These are phyloP conservation scores for Drosophila pseudoobscura DNA, from an alignment of 1,140 invertebrate genomes.

Conservation along the genomic window DNA sequence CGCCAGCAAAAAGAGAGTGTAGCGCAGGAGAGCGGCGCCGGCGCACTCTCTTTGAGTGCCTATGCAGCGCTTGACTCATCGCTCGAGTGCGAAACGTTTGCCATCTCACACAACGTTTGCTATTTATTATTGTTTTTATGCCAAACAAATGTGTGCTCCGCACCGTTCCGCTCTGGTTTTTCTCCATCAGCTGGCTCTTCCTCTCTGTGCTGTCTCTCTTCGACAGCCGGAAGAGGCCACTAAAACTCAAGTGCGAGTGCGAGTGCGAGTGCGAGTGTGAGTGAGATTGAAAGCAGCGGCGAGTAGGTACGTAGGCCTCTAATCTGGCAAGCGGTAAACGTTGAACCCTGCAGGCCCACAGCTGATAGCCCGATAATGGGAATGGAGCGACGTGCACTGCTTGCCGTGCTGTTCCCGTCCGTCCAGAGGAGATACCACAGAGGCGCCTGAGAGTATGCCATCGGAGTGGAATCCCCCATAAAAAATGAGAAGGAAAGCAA, in stretches of 20 bases:
- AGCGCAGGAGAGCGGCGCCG: slow-evolving; percentile 28
- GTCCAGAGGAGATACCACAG: neutral
- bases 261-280: slow-evolving; percentile 5
- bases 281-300: no score
- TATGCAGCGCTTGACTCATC: slow-evolving; percentile 18
- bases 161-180: neutral
- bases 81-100: slow-evolving; percentile 20
- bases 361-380: slow-evolving; percentile 47
- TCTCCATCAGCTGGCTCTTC: slow-evolving; percentile 1
- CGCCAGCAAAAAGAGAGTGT: slow-evolving; percentile 33
- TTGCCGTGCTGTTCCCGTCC: no score
- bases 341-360: slow-evolving; percentile 27
- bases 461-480: neutral
- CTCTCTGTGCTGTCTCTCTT: neutral
- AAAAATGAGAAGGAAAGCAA: neutral
- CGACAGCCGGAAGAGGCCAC: neutral
- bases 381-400: neutral
- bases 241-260: neutral
- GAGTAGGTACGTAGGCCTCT: slow-evolving; percentile 16
- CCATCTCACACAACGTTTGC: slow-evolving; percentile 11
- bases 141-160: slow-evolving; percentile 57
- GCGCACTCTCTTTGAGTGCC: slow-evolving; percentile 33
- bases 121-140: slow-evolving; percentile 74
- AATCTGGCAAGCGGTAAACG: slow-evolving; percentile 35
- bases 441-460: slow-evolving; percentile 35